Percentiles rank a stretch among this genome's conserved stretches.
phyloP scores from a whole-genome alignment of 1,140 invertebrate genomes.

The Drosophila seguyi region DNA sequence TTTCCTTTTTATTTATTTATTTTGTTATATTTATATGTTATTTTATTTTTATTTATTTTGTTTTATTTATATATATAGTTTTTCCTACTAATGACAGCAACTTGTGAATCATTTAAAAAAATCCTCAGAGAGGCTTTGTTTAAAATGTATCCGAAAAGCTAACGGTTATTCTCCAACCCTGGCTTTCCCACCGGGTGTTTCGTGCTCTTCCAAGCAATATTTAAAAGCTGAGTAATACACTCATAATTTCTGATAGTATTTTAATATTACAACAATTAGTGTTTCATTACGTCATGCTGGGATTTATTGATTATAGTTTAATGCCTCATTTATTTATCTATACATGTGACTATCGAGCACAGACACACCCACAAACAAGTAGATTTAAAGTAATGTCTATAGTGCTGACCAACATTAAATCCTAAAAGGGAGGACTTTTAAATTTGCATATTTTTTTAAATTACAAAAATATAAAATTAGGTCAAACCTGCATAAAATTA shows the following conservation, averaged over 20 bases:
- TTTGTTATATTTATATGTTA: no score
- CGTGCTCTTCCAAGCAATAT: neutral
- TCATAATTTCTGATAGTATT: neutral
- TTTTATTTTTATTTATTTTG: neutral
- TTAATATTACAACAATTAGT: neutral
- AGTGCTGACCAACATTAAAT: neutral
- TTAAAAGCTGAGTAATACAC: neutral
- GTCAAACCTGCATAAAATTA: no score
- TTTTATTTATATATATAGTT: neutral
- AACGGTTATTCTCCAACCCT: neutral
- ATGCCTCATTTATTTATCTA: slow-evolving; percentile 4
- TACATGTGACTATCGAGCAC: neutral
- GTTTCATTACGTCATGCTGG: slow-evolving; percentile 1
- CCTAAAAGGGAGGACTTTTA: neutral
- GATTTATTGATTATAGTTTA: slow-evolving; percentile 9
- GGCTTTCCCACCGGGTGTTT: neutral
- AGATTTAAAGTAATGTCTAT: neutral
- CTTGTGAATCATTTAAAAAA: neutral
- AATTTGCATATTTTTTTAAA: neutral
- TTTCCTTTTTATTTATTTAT: no score
- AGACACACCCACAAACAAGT: neutral
- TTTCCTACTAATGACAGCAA: neutral
- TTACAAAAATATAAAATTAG: no score
- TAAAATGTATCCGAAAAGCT: no score
- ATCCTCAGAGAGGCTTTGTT: neutral